Evolutionary conservation across 64 coral and sea anemone genomes (phyloP).

Genomic region (Montipora sp.): DNA sequence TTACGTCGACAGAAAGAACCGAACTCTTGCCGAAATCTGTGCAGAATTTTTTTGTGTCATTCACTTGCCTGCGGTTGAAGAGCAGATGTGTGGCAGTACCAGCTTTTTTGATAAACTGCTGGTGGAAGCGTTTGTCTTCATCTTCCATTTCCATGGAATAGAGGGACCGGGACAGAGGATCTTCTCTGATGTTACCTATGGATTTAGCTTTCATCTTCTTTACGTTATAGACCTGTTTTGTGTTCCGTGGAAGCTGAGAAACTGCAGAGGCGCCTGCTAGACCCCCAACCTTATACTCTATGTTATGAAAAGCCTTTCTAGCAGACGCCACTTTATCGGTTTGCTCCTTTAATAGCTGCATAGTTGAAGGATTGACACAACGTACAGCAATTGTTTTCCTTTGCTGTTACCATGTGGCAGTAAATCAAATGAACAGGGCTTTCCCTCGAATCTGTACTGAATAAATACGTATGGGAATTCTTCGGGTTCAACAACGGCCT

Average conservation of each 20-base stretch:
- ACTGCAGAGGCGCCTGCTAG: not conserved
- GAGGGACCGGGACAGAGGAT: not conserved
- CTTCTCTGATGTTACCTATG: conserved; percentile 3
- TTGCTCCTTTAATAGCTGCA: not conserved
- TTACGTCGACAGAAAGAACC: not conserved
- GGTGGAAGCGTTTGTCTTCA: conserved; percentile 4
- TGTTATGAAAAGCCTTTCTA: not conserved
- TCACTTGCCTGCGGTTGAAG: not conserved
- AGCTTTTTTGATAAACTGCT: conserved; percentile 12
- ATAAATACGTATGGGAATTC: conserved; percentile 21
- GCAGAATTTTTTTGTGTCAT: conserved; percentile 1
- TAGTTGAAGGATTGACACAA: conserved; percentile 9
- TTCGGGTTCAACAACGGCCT: conserved; percentile 14
- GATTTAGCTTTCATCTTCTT: conserved; percentile 1
- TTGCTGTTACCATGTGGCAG: conserved; percentile 2
- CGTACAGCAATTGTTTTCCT: not conserved
- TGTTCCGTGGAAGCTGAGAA: conserved; percentile 20
- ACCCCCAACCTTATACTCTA: not conserved
- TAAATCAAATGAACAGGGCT: conserved; percentile 18
- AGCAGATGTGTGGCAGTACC: conserved; percentile 13
- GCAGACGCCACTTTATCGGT: not conserved
- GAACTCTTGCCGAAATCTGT: not conserved
- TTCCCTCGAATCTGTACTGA: not conserved
- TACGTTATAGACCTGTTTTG: conserved; percentile 5
- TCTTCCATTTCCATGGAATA: conserved; percentile 4